Conservation (phyloP, 64 coral and sea anemone species). For the Exaiptasia diaphana region DNA sequence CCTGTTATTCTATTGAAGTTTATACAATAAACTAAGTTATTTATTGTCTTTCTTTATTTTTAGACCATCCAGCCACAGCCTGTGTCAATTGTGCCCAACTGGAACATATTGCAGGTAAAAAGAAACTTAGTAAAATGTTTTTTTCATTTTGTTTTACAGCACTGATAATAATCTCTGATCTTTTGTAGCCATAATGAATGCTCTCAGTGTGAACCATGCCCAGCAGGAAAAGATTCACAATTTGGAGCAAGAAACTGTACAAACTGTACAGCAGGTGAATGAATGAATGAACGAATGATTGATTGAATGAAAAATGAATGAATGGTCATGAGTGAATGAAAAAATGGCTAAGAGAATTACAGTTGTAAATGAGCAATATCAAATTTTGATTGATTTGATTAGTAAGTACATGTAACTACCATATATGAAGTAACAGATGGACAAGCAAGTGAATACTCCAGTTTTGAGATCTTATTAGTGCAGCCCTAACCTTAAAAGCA, state of each 20-base stretch:
- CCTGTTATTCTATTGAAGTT: too few species aligned
- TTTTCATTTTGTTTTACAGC: background rate
- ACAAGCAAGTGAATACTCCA: too few species aligned
- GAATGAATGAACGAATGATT: too few species aligned
- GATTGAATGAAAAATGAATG: too few species aligned
- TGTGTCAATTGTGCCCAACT: background rate
- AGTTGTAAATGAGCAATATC: background rate
- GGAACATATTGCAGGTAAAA: slow-evolving; percentile 12
- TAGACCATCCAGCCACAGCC: background rate
- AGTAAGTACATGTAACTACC: background rate
- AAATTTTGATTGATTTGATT: background rate
- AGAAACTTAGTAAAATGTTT: background rate
- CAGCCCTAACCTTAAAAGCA: too few species aligned
- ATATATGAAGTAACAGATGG: background rate
- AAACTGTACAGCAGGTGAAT: background rate
- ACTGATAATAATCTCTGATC: background rate
- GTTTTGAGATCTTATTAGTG: too few species aligned
- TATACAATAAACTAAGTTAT: background rate
- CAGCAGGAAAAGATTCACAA: slow-evolving; percentile 8
- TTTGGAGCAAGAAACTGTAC: slow-evolving; percentile 38
- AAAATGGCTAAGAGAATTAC: background rate
- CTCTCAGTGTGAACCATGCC: background rate
- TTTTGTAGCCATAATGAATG: background rate
- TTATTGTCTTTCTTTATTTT: background rate
- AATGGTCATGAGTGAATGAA: background rate